Evolutionary conservation across 1,140 invertebrate species (phyloP), one percentile per base, ranked within the genome.

Genomic region (Drosophila kepulauana): DNA sequence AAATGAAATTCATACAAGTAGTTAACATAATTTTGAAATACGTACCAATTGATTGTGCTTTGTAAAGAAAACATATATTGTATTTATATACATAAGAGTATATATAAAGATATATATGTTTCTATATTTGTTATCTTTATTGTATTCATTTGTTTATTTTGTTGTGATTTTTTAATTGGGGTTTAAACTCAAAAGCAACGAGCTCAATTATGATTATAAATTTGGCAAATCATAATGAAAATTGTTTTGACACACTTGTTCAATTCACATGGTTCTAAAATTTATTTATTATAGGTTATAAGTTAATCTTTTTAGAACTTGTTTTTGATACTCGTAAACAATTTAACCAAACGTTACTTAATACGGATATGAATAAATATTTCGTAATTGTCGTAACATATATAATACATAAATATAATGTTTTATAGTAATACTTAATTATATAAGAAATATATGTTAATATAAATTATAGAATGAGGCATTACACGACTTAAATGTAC

Each of bases 11-110:
- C 58, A 75, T 75, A 69, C 45, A 75, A 69, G 66, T 69, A 88
- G 56, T 66, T 72, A 46, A 77, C 67, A 79, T 78, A 91, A 91
- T 91, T 91, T 91, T 91, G 86, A 91, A 91, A 91, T 91, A 91
- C 90, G 61, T 91, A 91, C 90, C 90, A 91, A 91, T 91, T 78
- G 65, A 74, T 74, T 88, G 86, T 84, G 90, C 82, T 91, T 80
- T 88, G 63, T 80, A 66, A 82, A 82, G 71, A 66, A 82, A 82
- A 78, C 57, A 76, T 77, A 82, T 77, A 54, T 59, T 51, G 51
- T 75, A 71, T 70, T 45, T 43, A 58, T 62, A 63, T 43, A 70
- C 65, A 71, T 71, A 66, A 52, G 41, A 56, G 30, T 43, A 56
- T 78, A 45, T 69, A n/a, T 25, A 54, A 48, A 45, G 57, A 73